Evolutionary conservation across 2,888 invertebrate species (phyloP), one percentile per base, ranked within the genome.

Genomic region (Monochamus alternatus): DNA sequence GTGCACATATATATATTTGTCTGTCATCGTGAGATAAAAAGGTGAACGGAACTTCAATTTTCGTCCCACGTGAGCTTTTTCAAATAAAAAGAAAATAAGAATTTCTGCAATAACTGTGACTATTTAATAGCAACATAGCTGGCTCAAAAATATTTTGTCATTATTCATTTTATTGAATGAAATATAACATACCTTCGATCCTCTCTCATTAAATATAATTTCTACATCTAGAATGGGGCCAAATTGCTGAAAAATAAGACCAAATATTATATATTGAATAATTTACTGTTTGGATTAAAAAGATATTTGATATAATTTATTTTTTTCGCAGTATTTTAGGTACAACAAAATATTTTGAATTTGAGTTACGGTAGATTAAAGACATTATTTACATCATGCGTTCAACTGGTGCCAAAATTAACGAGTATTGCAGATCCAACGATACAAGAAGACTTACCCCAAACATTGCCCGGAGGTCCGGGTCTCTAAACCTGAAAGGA

Each of bases 171-270:
- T 67, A 65, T 62, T 22, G 73, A 71, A 32, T 77, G 43, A 69
- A 78, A 62, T 77, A 14, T 60, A 70, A 86, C 97, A 95, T 95
- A 99, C 99, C 97, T 99, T 99, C 86, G 98, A 98, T 90, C 99
- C 99, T 86, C 99, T 93, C 92, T 99, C 99, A 91, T 99, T 99
- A 93, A 99, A 99, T 90, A 99, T 99, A 88, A 99, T 99, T 94
- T 99, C 99, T 91, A 98, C 99, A 92, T 99, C 99, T 90, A 98
- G 93, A 90, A 99, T 99, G 88, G 96, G 95, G 89, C 99, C 99
- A 92, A 96, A 99, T 95, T 98, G 98, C 97, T 98, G 93, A 88
- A 94, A 94, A 89, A 88, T 87, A 90, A 80, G 78, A 58, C 44
- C 47, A 30, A 67, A 43, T 44, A 5, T 30, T 55, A 58, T 38